Percentiles rank a stretch among this genome's conserved stretches.
These are phyloP conservation scores for Temnothorax curvispinosus DNA, from an alignment of 1,140 invertebrate genomes.

Conservation along the genomic window DNA sequence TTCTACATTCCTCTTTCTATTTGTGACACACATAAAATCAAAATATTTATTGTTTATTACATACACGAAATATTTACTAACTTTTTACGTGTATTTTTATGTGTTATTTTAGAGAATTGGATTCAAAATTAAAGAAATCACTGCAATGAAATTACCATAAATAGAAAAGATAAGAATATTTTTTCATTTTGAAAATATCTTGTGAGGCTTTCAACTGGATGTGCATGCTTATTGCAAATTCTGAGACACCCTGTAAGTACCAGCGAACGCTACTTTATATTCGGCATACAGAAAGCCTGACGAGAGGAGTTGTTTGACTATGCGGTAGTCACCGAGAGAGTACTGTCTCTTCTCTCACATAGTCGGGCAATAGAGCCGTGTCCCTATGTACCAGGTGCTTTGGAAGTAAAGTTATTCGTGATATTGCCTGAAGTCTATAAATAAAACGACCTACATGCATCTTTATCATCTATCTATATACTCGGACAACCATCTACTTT, in stretches of 20 bases:
- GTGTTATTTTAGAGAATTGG: neutral
- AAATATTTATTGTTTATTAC: neutral
- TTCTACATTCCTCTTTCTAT: neutral
- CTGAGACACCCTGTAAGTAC: slow-evolving; percentile 20
- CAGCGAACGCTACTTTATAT: slow-evolving; percentile 72
- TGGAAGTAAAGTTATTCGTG: slow-evolving; percentile 47
- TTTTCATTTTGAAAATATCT: neutral
- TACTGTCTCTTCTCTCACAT: slow-evolving; percentile 44
- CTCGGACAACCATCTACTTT: slow-evolving; percentile 7
- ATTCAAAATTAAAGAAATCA: no score
- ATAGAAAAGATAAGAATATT: neutral
- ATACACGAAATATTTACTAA: neutral
- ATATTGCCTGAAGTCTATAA: slow-evolving; percentile 51
- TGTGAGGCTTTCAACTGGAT: neutral
- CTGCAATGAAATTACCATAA: neutral
- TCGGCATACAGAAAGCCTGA: slow-evolving; percentile 70
- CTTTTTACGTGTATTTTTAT: neutral
- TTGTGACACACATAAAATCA: neutral
- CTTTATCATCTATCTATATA: slow-evolving; percentile 31
- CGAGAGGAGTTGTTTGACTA: slow-evolving; percentile 59
- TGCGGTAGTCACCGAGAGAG: slow-evolving; percentile 55
- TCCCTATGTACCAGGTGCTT: slow-evolving; percentile 51
- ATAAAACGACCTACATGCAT: slow-evolving; percentile 56
- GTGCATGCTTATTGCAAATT: slow-evolving; percentile 3
- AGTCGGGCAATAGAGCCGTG: slow-evolving; percentile 33